These are phyloP conservation scores for Zophobas atratus DNA, from an alignment of 1,140 invertebrate species.

Conservation along the genomic window DNA sequence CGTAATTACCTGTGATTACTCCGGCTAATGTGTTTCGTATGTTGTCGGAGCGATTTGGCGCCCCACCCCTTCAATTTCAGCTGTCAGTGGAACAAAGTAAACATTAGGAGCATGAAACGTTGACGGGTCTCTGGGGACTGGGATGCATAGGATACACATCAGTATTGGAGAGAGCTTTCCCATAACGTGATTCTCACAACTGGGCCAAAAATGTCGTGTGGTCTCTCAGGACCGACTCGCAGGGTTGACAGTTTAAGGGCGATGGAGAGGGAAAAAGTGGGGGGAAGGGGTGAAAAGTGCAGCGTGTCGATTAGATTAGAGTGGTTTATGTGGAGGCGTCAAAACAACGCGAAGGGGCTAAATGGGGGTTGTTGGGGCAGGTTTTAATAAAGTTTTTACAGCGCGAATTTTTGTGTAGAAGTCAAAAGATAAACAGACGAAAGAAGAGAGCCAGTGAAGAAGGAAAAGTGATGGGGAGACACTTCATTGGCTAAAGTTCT, in stretches of 20 bases:
- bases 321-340: no score
- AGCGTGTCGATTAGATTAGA: no score
- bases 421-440: no score
- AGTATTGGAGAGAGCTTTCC: conserved; percentile 19
- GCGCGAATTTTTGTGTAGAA: no score
- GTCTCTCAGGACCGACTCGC: not conserved
- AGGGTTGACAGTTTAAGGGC: conserved; percentile 1
- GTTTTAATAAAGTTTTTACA: no score
- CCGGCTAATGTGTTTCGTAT: not conserved
- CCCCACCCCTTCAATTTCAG: conserved; percentile 8
- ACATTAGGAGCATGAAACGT: conserved; percentile 22
- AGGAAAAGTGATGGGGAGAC: no score
- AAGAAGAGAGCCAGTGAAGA: no score
- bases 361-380: no score
- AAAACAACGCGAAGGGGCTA: no score
- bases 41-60: not conserved
- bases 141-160: conserved; percentile 35
- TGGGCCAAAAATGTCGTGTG: conserved; percentile 16
- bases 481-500: no score
- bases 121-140: conserved; percentile 16
- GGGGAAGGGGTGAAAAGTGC: no score
- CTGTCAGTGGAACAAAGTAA: conserved; percentile 21
- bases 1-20: not conserved
- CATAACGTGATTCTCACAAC: conserved; percentile 41
- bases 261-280: not conserved